Conservation (phyloP, 1,140 invertebrate genomes). For the Ceratitis capitata region DNA sequence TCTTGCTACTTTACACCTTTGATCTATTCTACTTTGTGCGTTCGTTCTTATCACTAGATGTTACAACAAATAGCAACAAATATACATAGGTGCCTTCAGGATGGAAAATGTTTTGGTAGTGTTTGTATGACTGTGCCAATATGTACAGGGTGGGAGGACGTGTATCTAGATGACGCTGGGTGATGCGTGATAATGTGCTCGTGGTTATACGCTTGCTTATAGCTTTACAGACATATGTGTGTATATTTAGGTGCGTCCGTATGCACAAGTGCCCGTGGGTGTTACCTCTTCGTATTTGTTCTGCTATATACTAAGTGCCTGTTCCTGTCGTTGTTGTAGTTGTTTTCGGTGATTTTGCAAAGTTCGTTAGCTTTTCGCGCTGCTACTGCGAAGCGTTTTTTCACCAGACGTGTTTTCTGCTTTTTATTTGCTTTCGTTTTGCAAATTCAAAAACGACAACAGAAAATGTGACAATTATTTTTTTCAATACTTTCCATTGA, state of each 20-base stretch:
- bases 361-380: background rate
- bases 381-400: background rate
- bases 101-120: no score
- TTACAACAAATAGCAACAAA: conserved; percentile 9
- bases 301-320: background rate
- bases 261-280: background rate
- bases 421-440: background rate
- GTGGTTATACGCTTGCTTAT: background rate
- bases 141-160: background rate
- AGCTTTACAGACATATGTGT: no score
- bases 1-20: background rate
- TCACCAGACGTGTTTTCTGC: background rate
- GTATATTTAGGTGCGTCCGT: background rate
- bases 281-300: background rate
- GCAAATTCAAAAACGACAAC: background rate
- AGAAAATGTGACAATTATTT: background rate
- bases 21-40: conserved; percentile 1
- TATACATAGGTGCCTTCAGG: background rate
- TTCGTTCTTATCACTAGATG: conserved; percentile 21
- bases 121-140: background rate
- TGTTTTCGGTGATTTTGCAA: conserved; percentile 2
- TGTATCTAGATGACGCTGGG: background rate
- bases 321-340: background rate
- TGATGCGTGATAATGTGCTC: background rate
- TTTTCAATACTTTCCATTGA: background rate